Percentiles rank a stretch among this genome's conserved stretches.
Evolutionary conservation across 2,113 vertebrate species (phyloP).

Genomic region (Mus spicilegus): DNA sequence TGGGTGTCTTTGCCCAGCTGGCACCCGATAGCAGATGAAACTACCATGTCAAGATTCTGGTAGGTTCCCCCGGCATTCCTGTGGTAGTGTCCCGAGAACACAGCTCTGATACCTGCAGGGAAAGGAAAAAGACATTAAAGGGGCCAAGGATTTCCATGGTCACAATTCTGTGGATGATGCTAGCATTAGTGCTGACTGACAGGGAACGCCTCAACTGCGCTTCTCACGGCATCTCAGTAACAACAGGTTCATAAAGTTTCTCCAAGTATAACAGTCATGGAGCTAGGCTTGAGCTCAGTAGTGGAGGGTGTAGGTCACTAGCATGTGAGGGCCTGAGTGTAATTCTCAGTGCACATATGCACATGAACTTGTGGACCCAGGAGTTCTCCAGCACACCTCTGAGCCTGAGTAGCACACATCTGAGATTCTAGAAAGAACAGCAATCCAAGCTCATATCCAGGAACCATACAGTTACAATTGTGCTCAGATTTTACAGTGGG

Average conservation of each 20-base stretch:
- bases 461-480: neutral
- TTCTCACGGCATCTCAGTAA: neutral
- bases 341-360: neutral
- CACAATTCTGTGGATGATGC: neutral
- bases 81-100: slow-evolving; percentile 97
- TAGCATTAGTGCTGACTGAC: neutral
- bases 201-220: neutral
- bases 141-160: neutral
- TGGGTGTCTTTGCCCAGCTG: slow-evolving; percentile 94
- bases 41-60: slow-evolving; percentile 94
- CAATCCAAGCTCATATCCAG: neutral
- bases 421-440: neutral
- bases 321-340: neutral
- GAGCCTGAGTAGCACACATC: no score
- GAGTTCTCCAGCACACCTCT: neutral
- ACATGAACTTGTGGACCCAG: neutral
- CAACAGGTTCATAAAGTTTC: neutral
- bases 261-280: neutral
- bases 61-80: slow-evolving; percentile 94
- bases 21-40: slow-evolving; percentile 97
- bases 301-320: neutral
- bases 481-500: neutral
- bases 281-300: neutral
- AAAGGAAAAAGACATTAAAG: slow-evolving; percentile 21
- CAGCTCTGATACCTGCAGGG: slow-evolving; percentile 92